Base-by-base conservation (phyloP, 2,797 vertebrate genomes). In the Aulostomus chinensis region DNA sequence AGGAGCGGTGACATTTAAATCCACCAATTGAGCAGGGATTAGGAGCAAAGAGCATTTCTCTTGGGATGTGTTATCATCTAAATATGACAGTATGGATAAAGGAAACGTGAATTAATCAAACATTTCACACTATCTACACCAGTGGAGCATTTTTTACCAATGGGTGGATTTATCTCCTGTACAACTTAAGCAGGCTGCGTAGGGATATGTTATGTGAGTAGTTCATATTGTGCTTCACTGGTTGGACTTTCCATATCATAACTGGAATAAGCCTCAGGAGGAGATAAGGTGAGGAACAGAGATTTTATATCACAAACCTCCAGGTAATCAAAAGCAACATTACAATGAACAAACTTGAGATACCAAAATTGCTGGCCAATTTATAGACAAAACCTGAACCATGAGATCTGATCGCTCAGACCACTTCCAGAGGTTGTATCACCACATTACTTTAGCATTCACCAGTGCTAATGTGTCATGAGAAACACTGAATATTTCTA, bases 1-100 rank as follows among this genome's bases (percentile, higher is more conserved):
- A 83, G 28, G 56, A 65, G 2, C 49, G 65, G 58, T 73, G 79
- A 80, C 78, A 77, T 81, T 85, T 81, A 83, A 86, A 84, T 81
- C 79, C 79, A 60, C 66, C 75, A 78, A 74, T 78, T 47, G 26
- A 54, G 60, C 48, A 22, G 49, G 76, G 74, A 86, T 82, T 85
- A 80, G 42, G 62, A 70, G 55, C 60, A 74, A 67, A 80, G 68
- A 72, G 40, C 54, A 28, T 37, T 62, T 70, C 81, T 80, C 60
- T 47, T 26, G 59, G 73, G 76, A 36, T 48, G 68, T 1, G 34
- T 75, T 84, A 78, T 82, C 69, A 1, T 55, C 53, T 73, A 66
- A 79, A 81, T 66, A 73, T 63, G 78, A 76, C 78, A 66, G 57
- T 9, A 24, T 29, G 38, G 68, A 73, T 54, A 73, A 80, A 76